Percentiles rank a stretch among this genome's conserved stretches.
Conservation (phyloP, 2,113 vertebrate genomes). For the Halcyon senegalensis region DNA sequence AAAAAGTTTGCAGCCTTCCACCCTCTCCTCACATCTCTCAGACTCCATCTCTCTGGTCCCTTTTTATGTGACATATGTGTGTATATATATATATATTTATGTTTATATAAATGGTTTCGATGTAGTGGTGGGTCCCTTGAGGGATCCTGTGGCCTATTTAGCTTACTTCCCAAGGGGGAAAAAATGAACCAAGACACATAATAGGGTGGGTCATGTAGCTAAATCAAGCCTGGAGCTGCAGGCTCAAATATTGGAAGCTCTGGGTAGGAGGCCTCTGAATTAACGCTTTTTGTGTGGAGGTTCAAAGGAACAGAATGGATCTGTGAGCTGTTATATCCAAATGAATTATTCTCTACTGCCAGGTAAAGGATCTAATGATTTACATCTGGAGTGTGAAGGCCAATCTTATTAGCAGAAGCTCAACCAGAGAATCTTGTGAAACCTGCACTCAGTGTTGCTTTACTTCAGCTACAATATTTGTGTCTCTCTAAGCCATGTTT, state of each 20-base stretch:
- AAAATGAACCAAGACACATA: neutral
- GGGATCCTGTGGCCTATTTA: neutral
- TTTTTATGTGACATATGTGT: neutral
- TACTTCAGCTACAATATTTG: neutral
- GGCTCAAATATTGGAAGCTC: neutral
- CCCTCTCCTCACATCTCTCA: neutral
- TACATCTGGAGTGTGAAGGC: neutral
- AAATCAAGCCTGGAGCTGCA: neutral
- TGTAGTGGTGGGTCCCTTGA: neutral
- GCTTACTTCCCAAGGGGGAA: neutral
- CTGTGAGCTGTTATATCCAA: neutral
- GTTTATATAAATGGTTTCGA: neutral
- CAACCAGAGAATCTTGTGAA: neutral
- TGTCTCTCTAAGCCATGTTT: neutral
- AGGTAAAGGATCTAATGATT: neutral
- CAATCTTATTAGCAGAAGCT: neutral
- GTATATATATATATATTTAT: neutral
- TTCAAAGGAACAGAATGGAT: neutral
- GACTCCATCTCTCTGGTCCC: neutral
- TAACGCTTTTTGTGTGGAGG: neutral
- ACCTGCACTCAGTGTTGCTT: neutral
- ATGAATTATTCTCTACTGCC: neutral
- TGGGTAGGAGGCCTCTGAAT: neutral
- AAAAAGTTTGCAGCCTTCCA: neutral
- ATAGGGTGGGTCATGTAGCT: accelerated